Evolutionary conservation across 2,797 vertebrate species (phyloP).

Genomic region (Hephaestus fuliginosus): DNA sequence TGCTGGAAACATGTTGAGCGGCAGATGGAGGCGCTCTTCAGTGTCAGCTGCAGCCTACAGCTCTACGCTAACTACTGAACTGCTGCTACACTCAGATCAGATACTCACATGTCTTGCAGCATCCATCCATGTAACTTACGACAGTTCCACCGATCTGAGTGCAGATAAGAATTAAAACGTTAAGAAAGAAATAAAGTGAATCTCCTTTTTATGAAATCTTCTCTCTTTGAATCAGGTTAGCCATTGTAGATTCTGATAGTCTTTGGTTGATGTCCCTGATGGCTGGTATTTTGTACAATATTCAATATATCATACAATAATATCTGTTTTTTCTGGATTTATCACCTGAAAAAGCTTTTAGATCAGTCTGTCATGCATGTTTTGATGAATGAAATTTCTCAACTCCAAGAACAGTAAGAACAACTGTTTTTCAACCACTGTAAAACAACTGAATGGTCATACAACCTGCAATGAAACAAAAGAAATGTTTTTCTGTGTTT

Average conservation of each 20-base stretch:
- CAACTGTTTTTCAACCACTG: too few species aligned
- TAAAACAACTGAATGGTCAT: not conserved
- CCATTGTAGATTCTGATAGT: not conserved
- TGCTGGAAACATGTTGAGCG: conserved; percentile 72
- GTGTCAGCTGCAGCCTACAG: conserved; percentile 73
- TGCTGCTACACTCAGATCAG: conserved; percentile 45
- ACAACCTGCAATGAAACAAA: too few species aligned
- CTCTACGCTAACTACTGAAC: conserved; percentile 70
- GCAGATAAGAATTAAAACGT: conserved; percentile 36
- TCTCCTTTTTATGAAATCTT: not conserved
- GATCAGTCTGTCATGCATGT: not conserved
- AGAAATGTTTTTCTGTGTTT: too few species aligned
- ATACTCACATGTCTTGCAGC: conserved; percentile 98
- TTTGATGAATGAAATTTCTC: not conserved
- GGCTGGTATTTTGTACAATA: not conserved
- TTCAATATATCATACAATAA: not conserved
- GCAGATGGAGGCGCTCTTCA: conserved; percentile 67
- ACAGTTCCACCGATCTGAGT: conserved; percentile 91
- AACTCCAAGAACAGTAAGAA: not conserved
- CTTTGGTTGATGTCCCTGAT: not conserved
- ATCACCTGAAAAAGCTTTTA: not conserved
- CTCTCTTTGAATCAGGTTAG: not conserved
- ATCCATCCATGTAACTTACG: conserved; percentile 95
- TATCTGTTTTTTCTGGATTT: not conserved
- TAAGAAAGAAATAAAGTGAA: not conserved